These are phyloP conservation scores for Emydocephalus ijimae DNA, from an alignment of 2,113 vertebrate genomes.

Conservation along the genomic window DNA sequence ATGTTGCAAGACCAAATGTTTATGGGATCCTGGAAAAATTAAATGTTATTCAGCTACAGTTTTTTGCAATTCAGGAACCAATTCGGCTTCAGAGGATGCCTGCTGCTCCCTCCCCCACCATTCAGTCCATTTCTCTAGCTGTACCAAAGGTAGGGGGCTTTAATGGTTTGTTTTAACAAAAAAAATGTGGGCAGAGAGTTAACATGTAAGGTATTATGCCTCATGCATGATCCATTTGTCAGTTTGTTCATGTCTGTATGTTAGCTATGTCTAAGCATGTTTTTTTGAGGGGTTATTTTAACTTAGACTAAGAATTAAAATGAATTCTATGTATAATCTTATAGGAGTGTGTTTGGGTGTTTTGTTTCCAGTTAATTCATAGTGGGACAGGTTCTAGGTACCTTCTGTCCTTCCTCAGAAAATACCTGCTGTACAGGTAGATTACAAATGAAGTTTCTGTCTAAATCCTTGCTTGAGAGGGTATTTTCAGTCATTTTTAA, in stretches of 20 bases:
- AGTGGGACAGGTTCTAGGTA: background rate
- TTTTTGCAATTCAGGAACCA: conserved; percentile 77
- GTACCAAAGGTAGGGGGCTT: conserved; percentile 84
- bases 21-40: conserved; percentile 54
- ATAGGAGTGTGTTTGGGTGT: background rate
- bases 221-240: conserved; percentile 38
- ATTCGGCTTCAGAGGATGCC: conserved; percentile 73
- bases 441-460: background rate
- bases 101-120: conserved; percentile 72
- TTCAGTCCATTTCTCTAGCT: conserved; percentile 76
- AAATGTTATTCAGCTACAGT: conserved; percentile 59
- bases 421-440: background rate
- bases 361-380: background rate
- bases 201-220: background rate
- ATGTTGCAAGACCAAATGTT: conserved; percentile 36
- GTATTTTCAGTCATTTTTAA: background rate
- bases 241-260: conserved; percentile 10
- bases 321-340: background rate
- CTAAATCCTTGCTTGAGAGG: background rate
- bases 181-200: background rate
- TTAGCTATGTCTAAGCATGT: background rate
- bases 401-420: background rate
- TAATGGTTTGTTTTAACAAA: conserved; percentile 46
- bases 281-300: background rate
- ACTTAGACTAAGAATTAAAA: background rate